Evolutionary conservation across 2,797 vertebrate species (phyloP), one percentile per base, ranked within the genome.

Genomic region (Antrozous pallidus): DNA sequence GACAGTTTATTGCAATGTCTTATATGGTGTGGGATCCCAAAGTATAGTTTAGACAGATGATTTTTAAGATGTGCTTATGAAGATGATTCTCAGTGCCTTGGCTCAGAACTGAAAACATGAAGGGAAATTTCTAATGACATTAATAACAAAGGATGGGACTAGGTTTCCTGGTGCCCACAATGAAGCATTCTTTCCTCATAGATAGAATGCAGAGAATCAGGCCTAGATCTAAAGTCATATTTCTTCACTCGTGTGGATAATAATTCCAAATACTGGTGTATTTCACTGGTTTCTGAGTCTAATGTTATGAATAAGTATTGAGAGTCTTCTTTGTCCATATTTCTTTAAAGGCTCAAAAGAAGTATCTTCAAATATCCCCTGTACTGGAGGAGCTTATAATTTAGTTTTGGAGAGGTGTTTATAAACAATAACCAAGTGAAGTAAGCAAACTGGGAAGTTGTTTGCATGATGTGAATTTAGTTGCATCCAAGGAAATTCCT

Each of bases 401-500:
- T 88, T 88, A 63, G 20, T 84, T 87, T 80, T 80, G n/a, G 17
- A 95, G 63, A 85, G 13, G 40, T 84, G 18, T 82, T 94, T 88
- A 47, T 67, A 70, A 45, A 69, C 12, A 54, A 54, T 45, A 83
- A 54, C 13, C 17, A 80, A 88, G 56, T 70, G 36, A 93, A 90
- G 8, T 38, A 83, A 28, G 18, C n/a, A 87, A 63, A 42, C 24
- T 84, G 36, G 54, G 26, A 84, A 74, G 12, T 36, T 58, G 1
- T 78, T 33, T 61, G 61, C 38, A 58, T 10, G 31, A 90, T n/a
- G 12, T 73, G 47, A 88, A 73, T 94, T 88, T n/a, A 80, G 28
- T 45, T n/a, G 20, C 47, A 69, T 45, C 74, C 87, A 73, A 80
- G 18, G 61, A 81, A 93, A 94, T 84, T 91, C 20, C 42, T 83